Evolutionary conservation across 1,140 invertebrate species (phyloP).

Genomic region (Ceratoteleas bidentatus): DNA sequence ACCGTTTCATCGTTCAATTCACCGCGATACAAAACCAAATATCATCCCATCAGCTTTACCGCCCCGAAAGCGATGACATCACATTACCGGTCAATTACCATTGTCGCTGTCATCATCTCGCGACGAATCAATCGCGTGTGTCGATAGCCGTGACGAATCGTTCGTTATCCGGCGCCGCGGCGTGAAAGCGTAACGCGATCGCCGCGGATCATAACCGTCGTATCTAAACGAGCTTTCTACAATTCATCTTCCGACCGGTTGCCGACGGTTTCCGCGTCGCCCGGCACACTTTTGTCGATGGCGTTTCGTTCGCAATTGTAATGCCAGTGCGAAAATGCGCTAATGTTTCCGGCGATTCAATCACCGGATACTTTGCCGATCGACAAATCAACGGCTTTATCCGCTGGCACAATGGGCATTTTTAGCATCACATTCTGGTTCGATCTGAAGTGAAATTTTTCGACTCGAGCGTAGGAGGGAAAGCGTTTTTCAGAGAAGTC

Average conservation of each 20-base stretch:
- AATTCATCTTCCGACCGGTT: conserved; percentile 25
- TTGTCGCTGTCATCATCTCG: conserved; percentile 1
- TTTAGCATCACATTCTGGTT: too few species aligned
- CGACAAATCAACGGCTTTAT: too few species aligned
- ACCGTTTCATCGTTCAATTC: too few species aligned
- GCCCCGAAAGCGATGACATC: conserved; percentile 15
- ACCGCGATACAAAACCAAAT: neutral
- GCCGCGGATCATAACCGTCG: conserved; percentile 33
- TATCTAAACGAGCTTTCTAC: conserved; percentile 38
- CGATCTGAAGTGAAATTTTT: too few species aligned
- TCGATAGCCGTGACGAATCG: conserved; percentile 28
- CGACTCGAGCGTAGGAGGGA: too few species aligned
- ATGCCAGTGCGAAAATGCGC: too few species aligned
- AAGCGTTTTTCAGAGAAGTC: too few species aligned
- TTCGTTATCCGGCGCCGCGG: conserved; percentile 16
- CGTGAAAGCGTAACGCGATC: conserved; percentile 40
- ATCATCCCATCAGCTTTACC: conserved; percentile 23
- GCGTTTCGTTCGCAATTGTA: neutral
- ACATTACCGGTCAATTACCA: too few species aligned
- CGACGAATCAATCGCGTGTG: conserved; percentile 25
- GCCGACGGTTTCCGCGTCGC: conserved; percentile 24
- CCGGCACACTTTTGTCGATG: conserved; percentile 9
- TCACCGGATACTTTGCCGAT: too few species aligned
- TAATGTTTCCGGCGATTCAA: too few species aligned
- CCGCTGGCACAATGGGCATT: too few species aligned